These are phyloP conservation scores for Campylorhamphus procurvoides DNA, from an alignment of 2,113 vertebrate genomes.

Conservation along the genomic window DNA sequence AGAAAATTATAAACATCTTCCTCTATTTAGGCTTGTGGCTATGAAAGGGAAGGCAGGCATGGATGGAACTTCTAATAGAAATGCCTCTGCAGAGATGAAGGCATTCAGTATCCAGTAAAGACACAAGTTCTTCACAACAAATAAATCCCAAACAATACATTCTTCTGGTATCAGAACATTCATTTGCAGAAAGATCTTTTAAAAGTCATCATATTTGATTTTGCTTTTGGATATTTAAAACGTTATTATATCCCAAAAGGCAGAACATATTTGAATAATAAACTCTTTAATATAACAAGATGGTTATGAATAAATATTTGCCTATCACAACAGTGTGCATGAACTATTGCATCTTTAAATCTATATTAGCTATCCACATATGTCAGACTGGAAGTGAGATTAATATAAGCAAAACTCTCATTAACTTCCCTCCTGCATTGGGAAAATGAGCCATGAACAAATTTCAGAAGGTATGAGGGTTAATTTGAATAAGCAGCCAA, in stretches of 20 bases:
- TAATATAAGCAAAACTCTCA: neutral
- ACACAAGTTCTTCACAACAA: neutral
- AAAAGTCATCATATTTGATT: neutral
- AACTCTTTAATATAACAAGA: neutral
- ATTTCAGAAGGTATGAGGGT: conserved; percentile 28
- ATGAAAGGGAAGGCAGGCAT: neutral
- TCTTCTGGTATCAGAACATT: neutral
- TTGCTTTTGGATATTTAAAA: neutral
- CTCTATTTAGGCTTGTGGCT: conserved; percentile 22
- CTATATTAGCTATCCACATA: neutral
- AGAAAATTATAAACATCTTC: conserved; percentile 38
- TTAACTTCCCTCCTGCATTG: neutral
- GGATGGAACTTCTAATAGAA: conserved; percentile 4
- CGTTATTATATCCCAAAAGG: neutral
- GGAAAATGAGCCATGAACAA: neutral
- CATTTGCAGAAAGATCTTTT: neutral
- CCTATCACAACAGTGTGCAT: neutral
- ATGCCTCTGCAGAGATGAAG: neutral
- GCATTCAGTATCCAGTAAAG: neutral
- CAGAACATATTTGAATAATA: conserved; percentile 3
- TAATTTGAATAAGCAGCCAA: neutral
- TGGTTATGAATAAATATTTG: conserved; percentile 19
- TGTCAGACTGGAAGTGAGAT: conserved; percentile 16
- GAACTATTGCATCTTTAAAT: conserved; percentile 20
- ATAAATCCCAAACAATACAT: neutral